These are phyloP conservation scores for Mythimna pallens DNA, from an alignment of 2,888 invertebrate genomes.

Conservation along the genomic window DNA sequence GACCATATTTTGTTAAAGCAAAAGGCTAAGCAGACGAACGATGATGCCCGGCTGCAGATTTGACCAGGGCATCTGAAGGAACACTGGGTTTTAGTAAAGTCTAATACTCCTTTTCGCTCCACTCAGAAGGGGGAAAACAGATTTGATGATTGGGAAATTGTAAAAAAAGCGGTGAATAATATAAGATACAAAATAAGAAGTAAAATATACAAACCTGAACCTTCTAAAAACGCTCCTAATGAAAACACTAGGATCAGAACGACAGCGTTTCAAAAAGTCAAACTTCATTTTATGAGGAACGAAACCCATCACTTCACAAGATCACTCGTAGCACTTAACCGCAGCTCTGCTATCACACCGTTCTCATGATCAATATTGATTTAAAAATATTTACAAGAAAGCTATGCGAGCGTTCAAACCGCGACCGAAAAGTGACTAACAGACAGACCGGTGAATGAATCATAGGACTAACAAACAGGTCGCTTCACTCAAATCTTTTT, in stretches of 20 bases:
- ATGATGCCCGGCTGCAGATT: no score
- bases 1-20: not conserved
- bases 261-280: slow-evolving; percentile 46
- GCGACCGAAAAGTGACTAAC: slow-evolving; percentile 77
- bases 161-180: no score
- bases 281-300: slow-evolving; percentile 40
- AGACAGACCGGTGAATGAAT: slow-evolving; percentile 78
- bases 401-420: slow-evolving; percentile 74
- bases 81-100: no score
- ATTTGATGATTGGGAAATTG: no score
- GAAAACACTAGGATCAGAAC: slow-evolving; percentile 45
- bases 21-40: not conserved
- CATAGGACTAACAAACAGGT: slow-evolving; percentile 80
- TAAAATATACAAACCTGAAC: slow-evolving; percentile 41
- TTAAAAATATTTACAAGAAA: slow-evolving; percentile 81
- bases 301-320: slow-evolving; percentile 32
- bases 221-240: slow-evolving; percentile 36
- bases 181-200: not conserved
- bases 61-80: no score
- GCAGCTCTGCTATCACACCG: slow-evolving; percentile 35
- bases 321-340: slow-evolving; percentile 18
- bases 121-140: no score
- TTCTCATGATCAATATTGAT: slow-evolving; percentile 79
- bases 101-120: no score
- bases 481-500: slow-evolving; percentile 81